These are phyloP conservation scores for Macrotrachela quadricornifera DNA, from an alignment of 1,140 invertebrate genomes.

Conservation along the genomic window DNA sequence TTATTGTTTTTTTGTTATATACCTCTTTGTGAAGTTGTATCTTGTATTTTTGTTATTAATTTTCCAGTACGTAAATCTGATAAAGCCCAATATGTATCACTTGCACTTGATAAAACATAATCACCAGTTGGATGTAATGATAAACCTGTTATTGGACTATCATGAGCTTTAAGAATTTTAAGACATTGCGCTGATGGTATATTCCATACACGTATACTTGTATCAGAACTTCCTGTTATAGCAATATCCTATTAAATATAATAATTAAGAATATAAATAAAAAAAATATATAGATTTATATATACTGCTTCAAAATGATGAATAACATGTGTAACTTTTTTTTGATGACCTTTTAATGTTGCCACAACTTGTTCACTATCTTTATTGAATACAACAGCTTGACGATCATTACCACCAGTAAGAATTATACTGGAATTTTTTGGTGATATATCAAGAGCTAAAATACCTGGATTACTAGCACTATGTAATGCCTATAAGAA, in stretches of 20 bases:
- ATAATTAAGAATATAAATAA: too few species aligned
- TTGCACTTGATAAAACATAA: slow-evolving; percentile 80
- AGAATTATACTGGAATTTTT: slow-evolving; percentile 60
- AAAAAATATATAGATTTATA: too few species aligned
- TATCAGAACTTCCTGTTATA: slow-evolving; percentile 78
- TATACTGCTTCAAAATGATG: slow-evolving; percentile 42
- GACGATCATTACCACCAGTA: slow-evolving; percentile 88
- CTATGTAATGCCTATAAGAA: slow-evolving; percentile 47
- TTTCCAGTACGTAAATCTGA: slow-evolving; percentile 75
- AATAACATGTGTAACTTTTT: slow-evolving; percentile 84
- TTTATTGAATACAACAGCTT: slow-evolving; percentile 92
- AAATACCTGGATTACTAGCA: slow-evolving; percentile 81
- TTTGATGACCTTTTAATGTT: slow-evolving; percentile 70
- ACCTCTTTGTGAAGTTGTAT: too few species aligned
- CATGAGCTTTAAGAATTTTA: slow-evolving; percentile 62
- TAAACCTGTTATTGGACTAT: slow-evolving; percentile 75
- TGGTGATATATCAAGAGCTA: slow-evolving; percentile 71
- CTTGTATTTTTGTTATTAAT: slow-evolving; percentile 55
- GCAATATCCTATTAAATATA: slow-evolving; percentile 52
- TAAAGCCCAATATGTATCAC: slow-evolving; percentile 88
- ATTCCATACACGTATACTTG: slow-evolving; percentile 86
- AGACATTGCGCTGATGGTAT: slow-evolving; percentile 64
- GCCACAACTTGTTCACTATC: slow-evolving; percentile 87
- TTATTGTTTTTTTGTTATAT: too few species aligned
- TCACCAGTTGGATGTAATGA: slow-evolving; percentile 93